Base-by-base conservation (phyloP, 2,113 vertebrate genomes). In the Gallinago paraguaiae region DNA sequence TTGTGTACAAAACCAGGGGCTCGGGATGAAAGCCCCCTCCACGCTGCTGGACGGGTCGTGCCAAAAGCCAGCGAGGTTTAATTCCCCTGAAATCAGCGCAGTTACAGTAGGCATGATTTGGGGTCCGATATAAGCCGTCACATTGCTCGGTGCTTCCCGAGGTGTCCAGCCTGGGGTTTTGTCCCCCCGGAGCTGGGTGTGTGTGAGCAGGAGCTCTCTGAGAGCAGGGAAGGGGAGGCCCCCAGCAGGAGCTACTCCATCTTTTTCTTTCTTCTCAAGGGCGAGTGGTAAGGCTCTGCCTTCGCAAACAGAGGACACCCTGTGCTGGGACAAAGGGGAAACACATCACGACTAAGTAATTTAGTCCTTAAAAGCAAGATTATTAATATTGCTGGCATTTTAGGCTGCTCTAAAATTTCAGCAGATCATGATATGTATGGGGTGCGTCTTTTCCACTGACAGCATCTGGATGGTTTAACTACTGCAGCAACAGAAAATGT, bases 1-100 rank as follows among this genome's bases (percentile, higher is more conserved):
- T 82, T 80, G 82, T 81, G 82, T 68, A 54, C n/a, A 67, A 51
- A 85, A 69, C 68, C 72, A 71, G 51, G 37, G 82, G 23, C 45
- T 91, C 0, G 0, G 35, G 51, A 82, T 54, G 43, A 63, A 80
- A 93, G 14, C 35, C 12, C 15, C 25, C 35, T 53, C 85, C 50
- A 18, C 11, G 0, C 76, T 67, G 64, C 76, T 86, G 30, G n/a
- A 8, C 30, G 5, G 70, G 48, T 51, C 0, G 0, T 74, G 64
- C 79, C 79, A 70, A 83, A 86, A 94, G 56, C 71, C 51, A 60
- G 27, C 50, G 31, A n/a, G 20, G 37, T 81, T 85, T 80, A 87
- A 59, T 82, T 83, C 75, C 39, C 17, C 51, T 35, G 64, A 77
- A 93, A 83, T 35, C 60, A 23, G 9, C 48, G 56, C 56, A 68